Conservation (phyloP, 2,797 vertebrate genomes). For the Microctenopoma steveboyesi region DNA sequence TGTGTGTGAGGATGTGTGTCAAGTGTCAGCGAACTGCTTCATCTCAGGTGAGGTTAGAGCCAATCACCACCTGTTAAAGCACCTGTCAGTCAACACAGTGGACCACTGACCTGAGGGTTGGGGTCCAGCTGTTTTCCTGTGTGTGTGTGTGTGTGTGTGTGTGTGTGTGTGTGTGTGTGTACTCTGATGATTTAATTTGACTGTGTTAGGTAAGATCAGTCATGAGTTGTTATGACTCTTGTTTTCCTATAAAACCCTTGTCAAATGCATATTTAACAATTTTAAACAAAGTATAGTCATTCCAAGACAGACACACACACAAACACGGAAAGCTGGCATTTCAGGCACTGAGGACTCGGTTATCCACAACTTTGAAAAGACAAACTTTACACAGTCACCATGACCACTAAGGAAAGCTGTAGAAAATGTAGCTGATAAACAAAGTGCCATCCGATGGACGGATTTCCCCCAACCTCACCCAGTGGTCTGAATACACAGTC, state of each 20-base stretch:
- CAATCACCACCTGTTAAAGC: conserved; percentile 79
- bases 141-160: conserved; percentile 41
- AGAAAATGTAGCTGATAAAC: conserved; percentile 70
- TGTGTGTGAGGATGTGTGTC: conserved; percentile 38
- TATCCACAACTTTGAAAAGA: conserved; percentile 78
- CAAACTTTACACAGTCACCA: conserved; percentile 84
- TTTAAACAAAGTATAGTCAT: conserved; percentile 37
- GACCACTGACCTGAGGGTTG: conserved; percentile 48
- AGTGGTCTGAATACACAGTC: conserved; percentile 38
- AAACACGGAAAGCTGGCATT: conserved; percentile 53
- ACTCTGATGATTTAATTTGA: conserved; percentile 53
- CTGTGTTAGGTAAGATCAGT: conserved; percentile 61
- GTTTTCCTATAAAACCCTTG: conserved; percentile 54
- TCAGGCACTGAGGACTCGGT: conserved; percentile 66
- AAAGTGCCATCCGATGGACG: conserved; percentile 57
- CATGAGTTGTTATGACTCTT: conserved; percentile 53
- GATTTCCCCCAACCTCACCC: conserved; percentile 57
- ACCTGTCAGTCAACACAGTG: conserved; percentile 75
- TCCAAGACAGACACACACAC: conserved; percentile 30
- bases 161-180: conserved; percentile 39
- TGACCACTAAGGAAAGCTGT: conserved; percentile 72
- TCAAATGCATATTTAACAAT: conserved; percentile 49
- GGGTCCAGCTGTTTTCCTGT: conserved; percentile 63
- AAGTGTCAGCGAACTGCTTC: conserved; percentile 41
- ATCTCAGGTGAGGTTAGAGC: conserved; percentile 80